Percentiles rank a stretch among this genome's conserved stretches.
phyloP scores from a whole-genome alignment of 1,140 invertebrate species.

The Papilio glaucus region DNA sequence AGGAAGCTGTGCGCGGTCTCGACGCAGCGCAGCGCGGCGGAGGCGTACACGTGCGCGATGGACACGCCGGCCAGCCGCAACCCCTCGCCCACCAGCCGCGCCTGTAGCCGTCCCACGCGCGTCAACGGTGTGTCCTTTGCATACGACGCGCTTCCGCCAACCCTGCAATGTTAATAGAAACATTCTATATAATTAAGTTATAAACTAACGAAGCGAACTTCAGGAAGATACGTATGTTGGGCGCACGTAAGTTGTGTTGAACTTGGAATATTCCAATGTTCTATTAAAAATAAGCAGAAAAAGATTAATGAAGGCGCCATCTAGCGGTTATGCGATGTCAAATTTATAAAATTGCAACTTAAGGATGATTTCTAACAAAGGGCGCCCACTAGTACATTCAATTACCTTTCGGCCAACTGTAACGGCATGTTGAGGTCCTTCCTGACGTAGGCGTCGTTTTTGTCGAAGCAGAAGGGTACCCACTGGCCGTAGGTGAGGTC shows the following conservation, averaged over 20 bases:
- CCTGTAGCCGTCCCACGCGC: constrained; percentile 90
- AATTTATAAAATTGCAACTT: too few species aligned
- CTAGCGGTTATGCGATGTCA: too few species aligned
- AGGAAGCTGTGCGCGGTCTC: constrained; percentile 92
- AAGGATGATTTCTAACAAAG: too few species aligned
- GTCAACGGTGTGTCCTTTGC: constrained; percentile 93
- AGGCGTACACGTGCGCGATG: constrained; percentile 90
- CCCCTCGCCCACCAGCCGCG: constrained; percentile 90
- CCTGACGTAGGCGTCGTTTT: constrained; percentile 89
- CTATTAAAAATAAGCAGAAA: too few species aligned
- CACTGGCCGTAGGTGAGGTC: constrained; percentile 96
- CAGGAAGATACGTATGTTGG: too few species aligned
- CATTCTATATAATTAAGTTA: too few species aligned
- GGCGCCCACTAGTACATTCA: not conserved
- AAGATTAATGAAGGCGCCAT: too few species aligned
- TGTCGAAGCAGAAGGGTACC: constrained; percentile 94
- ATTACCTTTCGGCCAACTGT: constrained; percentile 84
- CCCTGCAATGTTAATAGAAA: constrained; percentile 45
- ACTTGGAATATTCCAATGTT: too few species aligned
- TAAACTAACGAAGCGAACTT: too few species aligned
- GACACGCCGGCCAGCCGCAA: constrained; percentile 87
- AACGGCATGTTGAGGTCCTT: constrained; percentile 96
- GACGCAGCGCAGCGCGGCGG: constrained; percentile 95
- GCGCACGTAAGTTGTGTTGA: too few species aligned
- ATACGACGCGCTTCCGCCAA: constrained; percentile 69